phyloP scores from a whole-genome alignment of 2,888 invertebrate genomes.

The Thereva unica region DNA sequence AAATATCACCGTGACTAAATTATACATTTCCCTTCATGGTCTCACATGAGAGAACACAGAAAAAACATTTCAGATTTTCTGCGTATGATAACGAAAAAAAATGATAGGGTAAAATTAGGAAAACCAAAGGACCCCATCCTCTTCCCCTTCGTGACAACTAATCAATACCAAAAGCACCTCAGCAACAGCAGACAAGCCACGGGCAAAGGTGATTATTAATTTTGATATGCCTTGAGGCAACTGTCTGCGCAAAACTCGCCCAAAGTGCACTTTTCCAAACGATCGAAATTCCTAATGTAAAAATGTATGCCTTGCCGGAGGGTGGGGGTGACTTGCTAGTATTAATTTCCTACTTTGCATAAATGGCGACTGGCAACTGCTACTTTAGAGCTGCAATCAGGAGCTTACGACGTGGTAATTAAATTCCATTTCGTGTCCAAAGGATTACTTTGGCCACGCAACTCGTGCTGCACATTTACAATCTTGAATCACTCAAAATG shows the following conservation, averaged over 20 bases:
- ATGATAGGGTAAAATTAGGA: slow-evolving; percentile 1
- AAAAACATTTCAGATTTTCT: background rate
- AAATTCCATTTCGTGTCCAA: slow-evolving; percentile 11
- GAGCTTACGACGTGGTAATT: slow-evolving; percentile 5
- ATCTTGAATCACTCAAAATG: slow-evolving; percentile 1
- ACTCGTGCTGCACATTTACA: slow-evolving; percentile 8
- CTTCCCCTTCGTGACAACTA: slow-evolving; percentile 1
- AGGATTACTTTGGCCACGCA: slow-evolving; percentile 14
- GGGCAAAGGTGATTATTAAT: no score
- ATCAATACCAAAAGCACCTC: slow-evolving; percentile 10
- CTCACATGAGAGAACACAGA: no score
- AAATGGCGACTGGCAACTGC: slow-evolving; percentile 18
- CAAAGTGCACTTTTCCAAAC: no score
- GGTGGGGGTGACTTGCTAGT: slow-evolving; percentile 5
- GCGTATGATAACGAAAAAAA: background rate
- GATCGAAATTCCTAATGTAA: no score
- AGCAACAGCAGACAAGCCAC: no score
- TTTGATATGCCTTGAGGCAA: no score
- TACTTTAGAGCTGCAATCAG: background rate
- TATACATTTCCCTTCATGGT: no score
- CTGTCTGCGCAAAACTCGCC: no score
- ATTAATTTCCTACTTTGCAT: slow-evolving; percentile 24
- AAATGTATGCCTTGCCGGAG: background rate
- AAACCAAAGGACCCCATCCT: slow-evolving; percentile 2
- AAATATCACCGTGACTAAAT: no score